These are phyloP conservation scores for Lamellibrachia columna DNA, from an alignment of 2,888 invertebrate genomes.

Conservation along the genomic window DNA sequence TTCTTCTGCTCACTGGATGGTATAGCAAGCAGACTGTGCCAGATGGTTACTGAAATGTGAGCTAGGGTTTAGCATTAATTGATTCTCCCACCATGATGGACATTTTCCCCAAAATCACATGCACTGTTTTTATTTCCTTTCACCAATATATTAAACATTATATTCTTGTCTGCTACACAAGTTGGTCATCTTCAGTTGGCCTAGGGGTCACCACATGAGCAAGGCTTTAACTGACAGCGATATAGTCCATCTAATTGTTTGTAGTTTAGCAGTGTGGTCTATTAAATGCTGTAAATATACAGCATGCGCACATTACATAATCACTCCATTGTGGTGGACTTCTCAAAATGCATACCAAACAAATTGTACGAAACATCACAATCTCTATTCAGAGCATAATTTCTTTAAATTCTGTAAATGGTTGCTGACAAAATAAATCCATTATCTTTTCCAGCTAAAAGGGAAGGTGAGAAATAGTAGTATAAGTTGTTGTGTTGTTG, in stretches of 20 bases:
- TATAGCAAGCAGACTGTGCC: too few relatives aligned
- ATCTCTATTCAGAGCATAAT: neutral
- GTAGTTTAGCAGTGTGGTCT: neutral
- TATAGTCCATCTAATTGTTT: neutral
- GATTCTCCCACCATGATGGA: too few relatives aligned
- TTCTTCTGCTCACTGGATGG: too few relatives aligned
- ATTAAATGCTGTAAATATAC: neutral
- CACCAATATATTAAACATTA: neutral
- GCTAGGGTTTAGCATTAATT: too few relatives aligned
- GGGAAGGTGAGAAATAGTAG: neutral
- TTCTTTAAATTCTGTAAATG: neutral
- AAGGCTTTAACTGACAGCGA: too few relatives aligned
- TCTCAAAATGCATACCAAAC: neutral
- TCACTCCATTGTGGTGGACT: neutral
- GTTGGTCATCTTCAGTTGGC: neutral
- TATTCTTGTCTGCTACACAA: neutral
- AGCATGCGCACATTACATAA: neutral
- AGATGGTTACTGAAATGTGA: too few relatives aligned
- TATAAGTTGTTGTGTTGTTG: neutral
- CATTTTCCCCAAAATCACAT: too few relatives aligned
- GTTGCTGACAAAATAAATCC: neutral
- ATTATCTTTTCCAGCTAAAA: neutral
- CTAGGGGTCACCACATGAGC: neutral
- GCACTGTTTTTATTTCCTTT: too few relatives aligned
- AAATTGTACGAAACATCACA: neutral